A percentile compares a stretch with the other conserved stretches of the same genome.
Conservation (phyloP, 1,140 invertebrate genomes). For the Oscheius sp. region DNA sequence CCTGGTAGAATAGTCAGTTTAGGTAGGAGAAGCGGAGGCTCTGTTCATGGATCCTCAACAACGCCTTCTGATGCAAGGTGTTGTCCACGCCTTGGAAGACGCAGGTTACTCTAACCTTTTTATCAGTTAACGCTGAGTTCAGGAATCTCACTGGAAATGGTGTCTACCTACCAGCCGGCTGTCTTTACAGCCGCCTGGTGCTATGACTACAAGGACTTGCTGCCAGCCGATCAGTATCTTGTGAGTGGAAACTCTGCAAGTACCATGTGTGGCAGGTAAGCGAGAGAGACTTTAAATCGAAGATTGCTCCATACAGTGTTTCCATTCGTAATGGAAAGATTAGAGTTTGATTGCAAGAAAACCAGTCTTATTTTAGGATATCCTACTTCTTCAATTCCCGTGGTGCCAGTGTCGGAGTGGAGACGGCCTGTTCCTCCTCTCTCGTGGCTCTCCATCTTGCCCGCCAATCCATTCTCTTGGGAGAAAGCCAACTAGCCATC, state of each 20-base stretch:
- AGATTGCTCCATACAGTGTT: background rate
- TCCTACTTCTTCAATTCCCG: slow-evolving; percentile 48
- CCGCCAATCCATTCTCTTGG: slow-evolving; percentile 39
- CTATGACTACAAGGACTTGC: slow-evolving; percentile 32
- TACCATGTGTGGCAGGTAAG: slow-evolving; percentile 18
- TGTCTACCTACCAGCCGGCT: background rate
- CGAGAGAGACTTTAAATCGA: background rate
- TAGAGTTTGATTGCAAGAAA: slow-evolving; percentile 27
- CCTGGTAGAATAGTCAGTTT: too few species aligned
- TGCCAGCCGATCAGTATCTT: slow-evolving; percentile 29
- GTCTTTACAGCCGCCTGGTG: slow-evolving; percentile 38
- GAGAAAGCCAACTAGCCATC: slow-evolving; percentile 50
- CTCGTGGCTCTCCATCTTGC: slow-evolving; percentile 72
- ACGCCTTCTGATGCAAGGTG: slow-evolving; percentile 65
- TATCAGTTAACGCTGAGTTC: too few species aligned
- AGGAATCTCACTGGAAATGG: slow-evolving; percentile 26
- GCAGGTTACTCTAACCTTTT: too few species aligned
- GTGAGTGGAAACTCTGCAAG: slow-evolving; percentile 3
- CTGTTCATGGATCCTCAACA: slow-evolving; percentile 66
- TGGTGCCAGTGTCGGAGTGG: slow-evolving; percentile 82
- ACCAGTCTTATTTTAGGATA: slow-evolving; percentile 22
- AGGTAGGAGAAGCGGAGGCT: slow-evolving; percentile 53
- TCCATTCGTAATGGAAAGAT: slow-evolving; percentile 12
- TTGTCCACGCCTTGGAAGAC: slow-evolving; percentile 61
- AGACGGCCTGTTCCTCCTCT: slow-evolving; percentile 91